Evolutionary conservation across 2,113 vertebrate species (phyloP).

Genomic region (Bubo scandiacus): DNA sequence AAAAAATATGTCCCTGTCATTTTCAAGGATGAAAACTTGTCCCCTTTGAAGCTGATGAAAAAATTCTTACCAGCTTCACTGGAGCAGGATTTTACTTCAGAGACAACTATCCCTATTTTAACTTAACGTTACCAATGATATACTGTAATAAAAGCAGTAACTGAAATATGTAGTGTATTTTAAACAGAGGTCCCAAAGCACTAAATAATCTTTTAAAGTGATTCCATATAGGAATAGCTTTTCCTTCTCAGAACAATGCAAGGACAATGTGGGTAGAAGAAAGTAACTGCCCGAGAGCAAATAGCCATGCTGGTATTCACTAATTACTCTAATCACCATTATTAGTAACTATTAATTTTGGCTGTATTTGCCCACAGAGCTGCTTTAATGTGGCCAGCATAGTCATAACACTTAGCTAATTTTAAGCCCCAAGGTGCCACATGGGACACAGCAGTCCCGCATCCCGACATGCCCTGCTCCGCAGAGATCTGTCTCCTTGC

Average conservation of each 20-base stretch:
- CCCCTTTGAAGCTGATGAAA: not conserved
- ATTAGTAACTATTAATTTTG: not conserved
- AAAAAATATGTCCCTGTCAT: not conserved
- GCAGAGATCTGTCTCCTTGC: not conserved
- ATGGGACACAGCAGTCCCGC: fast-evolving
- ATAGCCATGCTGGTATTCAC: not conserved
- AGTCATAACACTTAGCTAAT: not conserved
- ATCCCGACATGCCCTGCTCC: not conserved
- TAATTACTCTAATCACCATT: not conserved
- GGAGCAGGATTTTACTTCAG: not conserved
- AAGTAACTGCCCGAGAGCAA: not conserved
- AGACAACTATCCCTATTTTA: not conserved
- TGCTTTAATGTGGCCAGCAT: not conserved
- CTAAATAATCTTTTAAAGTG: not conserved
- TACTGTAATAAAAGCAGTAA: not conserved
- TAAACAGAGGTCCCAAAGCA: not conserved
- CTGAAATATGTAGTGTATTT: not conserved
- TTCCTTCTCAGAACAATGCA: not conserved
- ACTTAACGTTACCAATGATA: not conserved
- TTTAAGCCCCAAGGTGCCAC: not conserved
- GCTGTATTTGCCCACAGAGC: not conserved
- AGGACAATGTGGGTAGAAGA: not conserved
- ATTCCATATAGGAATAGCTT: not conserved
- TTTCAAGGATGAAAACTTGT: not conserved
- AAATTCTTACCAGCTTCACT: not conserved